Evolutionary conservation across 2,888 invertebrate genomes (phyloP).

Genomic region (Eupithecia subumbrata): DNA sequence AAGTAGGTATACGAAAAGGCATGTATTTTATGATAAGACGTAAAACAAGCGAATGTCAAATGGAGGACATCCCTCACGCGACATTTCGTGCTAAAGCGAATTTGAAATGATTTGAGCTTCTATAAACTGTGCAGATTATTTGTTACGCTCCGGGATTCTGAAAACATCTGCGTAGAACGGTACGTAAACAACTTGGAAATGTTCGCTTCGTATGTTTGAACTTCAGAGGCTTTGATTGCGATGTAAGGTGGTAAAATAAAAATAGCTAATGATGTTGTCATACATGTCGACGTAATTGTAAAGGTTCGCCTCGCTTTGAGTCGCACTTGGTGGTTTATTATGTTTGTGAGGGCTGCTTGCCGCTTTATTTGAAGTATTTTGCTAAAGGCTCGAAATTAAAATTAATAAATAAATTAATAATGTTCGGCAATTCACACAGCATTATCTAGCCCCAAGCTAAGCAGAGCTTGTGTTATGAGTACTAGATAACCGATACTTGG

Average conservation of each 20-base stretch:
- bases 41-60: slow-evolving; percentile 24
- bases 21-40: slow-evolving; percentile 6
- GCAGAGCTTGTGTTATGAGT: too few species aligned
- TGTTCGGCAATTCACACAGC: too few species aligned
- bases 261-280: neutral
- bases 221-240: neutral
- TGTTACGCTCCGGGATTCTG: neutral
- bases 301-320: too few species aligned
- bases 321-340: too few species aligned
- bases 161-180: neutral
- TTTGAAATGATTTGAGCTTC: slow-evolving; percentile 23
- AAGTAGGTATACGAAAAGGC: neutral
- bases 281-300: neutral
- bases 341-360: too few species aligned
- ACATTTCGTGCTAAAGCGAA: slow-evolving; percentile 24
- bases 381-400: too few species aligned
- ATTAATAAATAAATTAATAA: too few species aligned
- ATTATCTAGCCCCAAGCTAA: too few species aligned
- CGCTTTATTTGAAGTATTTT: too few species aligned
- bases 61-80: slow-evolving; percentile 25
- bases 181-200: slow-evolving; percentile 2
- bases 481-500: too few species aligned
- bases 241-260: neutral
- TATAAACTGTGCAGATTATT: slow-evolving; percentile 12
- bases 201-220: neutral